Conservation (phyloP, 2,888 invertebrate species). For the Teinopalpus imperialis region DNA sequence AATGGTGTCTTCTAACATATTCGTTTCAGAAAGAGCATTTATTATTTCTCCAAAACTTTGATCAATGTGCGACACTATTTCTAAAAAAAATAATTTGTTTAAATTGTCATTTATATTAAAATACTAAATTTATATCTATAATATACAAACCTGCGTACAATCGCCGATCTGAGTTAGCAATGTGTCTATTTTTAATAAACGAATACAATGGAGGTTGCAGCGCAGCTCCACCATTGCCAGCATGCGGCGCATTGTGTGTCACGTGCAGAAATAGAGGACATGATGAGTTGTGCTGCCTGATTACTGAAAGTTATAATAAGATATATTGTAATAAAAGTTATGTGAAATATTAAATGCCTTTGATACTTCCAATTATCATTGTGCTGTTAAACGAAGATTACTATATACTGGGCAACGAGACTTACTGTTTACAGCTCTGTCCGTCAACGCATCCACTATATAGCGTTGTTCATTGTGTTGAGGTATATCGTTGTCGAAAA, state of each 20-base stretch:
- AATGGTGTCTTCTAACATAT: constrained; percentile 90
- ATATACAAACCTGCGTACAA: constrained; percentile 86
- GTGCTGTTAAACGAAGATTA: neutral
- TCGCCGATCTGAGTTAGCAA: constrained; percentile 85
- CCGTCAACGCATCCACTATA: constrained; percentile 66
- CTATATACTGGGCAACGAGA: too few species aligned
- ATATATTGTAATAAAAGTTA: neutral
- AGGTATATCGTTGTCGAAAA: constrained; percentile 58
- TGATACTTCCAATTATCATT: constrained; percentile 1
- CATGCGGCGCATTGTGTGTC: constrained; percentile 91
- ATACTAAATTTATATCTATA: neutral
- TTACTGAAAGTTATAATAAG: constrained; percentile 64
- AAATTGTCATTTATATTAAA: too few species aligned
- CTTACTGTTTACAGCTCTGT: constrained; percentile 64
- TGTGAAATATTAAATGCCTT: too few species aligned
- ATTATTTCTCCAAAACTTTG: constrained; percentile 90
- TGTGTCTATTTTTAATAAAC: constrained; percentile 85
- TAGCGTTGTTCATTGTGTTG: constrained; percentile 64
- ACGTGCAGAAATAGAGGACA: constrained; percentile 91
- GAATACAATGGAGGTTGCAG: constrained; percentile 88
- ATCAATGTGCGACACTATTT: constrained; percentile 89
- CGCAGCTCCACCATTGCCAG: constrained; percentile 87
- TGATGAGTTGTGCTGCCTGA: constrained; percentile 79
- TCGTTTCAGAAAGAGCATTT: constrained; percentile 83
- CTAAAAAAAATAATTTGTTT: constrained; percentile 35